Conservation (phyloP, 2,888 invertebrate species). For the Autographa gamma region DNA sequence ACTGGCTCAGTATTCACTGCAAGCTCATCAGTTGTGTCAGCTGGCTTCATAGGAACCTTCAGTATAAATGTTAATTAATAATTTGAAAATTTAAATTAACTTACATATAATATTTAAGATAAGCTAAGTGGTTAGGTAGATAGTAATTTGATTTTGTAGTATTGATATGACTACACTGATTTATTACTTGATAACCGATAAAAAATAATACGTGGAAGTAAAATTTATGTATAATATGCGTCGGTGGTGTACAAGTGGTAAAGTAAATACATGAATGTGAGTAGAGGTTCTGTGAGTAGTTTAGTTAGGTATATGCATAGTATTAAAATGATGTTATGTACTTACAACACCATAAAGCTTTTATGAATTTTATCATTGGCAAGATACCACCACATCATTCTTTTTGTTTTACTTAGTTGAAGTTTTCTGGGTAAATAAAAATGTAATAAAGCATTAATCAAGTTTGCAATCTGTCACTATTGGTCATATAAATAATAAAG, state of each 20-base stretch:
- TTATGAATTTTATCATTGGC: slow-evolving; percentile 12
- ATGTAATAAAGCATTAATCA: slow-evolving; percentile 9
- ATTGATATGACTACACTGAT: slow-evolving; percentile 37
- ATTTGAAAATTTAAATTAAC: slow-evolving; percentile 19
- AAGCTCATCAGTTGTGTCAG: slow-evolving; percentile 45
- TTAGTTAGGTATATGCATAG: neutral
- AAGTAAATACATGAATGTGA: neutral
- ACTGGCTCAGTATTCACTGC: slow-evolving; percentile 48
- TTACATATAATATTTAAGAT: slow-evolving; percentile 37
- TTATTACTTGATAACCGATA: slow-evolving; percentile 23
- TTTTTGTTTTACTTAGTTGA: slow-evolving; percentile 23
- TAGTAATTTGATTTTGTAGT: slow-evolving; percentile 40
- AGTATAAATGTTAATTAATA: slow-evolving; percentile 27
- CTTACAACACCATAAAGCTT: slow-evolving; percentile 39
- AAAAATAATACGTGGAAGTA: slow-evolving; percentile 25
- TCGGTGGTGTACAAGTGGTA: slow-evolving; percentile 3
- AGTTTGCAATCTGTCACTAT: neutral
- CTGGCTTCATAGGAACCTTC: slow-evolving; percentile 64
- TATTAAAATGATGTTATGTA: slow-evolving; percentile 24
- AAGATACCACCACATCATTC: slow-evolving; percentile 25
- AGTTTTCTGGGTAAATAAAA: slow-evolving; percentile 35
- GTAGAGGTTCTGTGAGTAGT: slow-evolving; percentile 3
- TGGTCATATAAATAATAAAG: neutral
- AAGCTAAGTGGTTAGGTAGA: slow-evolving; percentile 28
- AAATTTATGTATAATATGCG: slow-evolving; percentile 3